These are phyloP conservation scores for Tethea ocularis DNA, from an alignment of 2,888 invertebrate genomes.

Conservation along the genomic window DNA sequence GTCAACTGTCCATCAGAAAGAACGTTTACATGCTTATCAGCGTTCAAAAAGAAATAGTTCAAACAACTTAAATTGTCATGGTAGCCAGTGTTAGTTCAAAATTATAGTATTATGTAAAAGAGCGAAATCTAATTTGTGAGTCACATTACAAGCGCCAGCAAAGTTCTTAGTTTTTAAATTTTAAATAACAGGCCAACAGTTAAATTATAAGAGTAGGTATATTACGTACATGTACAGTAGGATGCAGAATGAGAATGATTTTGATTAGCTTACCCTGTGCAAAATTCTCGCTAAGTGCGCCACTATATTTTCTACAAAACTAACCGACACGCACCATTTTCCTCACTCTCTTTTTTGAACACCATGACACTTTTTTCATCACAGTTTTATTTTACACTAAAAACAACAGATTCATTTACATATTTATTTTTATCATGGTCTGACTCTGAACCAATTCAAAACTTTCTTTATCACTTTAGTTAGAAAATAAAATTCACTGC, in stretches of 20 bases:
- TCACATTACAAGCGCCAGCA: not conserved
- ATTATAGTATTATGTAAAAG: not conserved
- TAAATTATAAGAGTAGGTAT: conserved; percentile 13
- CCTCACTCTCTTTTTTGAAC: conserved; percentile 66
- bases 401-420: not conserved
- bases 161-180: not conserved
- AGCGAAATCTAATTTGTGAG: not conserved
- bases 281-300: conserved; percentile 48
- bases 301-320: conserved; percentile 50
- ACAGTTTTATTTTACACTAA: conserved; percentile 5
- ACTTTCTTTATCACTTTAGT: conserved; percentile 11
- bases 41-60: too few relatives aligned
- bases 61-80: too few relatives aligned
- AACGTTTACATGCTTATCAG: not conserved
- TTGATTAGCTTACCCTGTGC: conserved; percentile 43
- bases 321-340: conserved; percentile 65
- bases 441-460: conserved; percentile 13
- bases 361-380: conserved; percentile 60
- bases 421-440: not conserved
- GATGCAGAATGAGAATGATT: conserved; percentile 26
- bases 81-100: not conserved
- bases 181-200: conserved; percentile 13
- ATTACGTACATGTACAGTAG: conserved; percentile 12
- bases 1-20: too few relatives aligned
- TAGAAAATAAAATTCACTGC: conserved; percentile 23